Conservation (phyloP, 2,888 invertebrate species). For the Euzophera pinguis region DNA sequence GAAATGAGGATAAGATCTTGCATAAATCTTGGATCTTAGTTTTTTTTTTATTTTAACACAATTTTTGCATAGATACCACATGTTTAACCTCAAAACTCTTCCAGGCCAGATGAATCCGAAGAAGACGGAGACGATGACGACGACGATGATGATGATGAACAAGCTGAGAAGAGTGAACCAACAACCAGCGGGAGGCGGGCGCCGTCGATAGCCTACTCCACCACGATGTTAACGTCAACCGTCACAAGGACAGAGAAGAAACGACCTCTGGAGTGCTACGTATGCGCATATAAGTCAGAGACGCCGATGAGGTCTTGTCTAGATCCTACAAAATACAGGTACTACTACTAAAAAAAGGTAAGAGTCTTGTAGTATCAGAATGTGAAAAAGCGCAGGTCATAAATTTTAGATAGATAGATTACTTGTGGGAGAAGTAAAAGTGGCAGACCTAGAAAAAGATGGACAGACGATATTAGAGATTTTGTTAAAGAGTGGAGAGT, state of each 20-base stretch:
- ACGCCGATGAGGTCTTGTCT: constrained; percentile 55
- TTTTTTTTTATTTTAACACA: too few species aligned
- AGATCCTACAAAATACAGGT: constrained; percentile 68
- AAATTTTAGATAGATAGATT: too few species aligned
- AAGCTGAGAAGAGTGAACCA: constrained; percentile 23
- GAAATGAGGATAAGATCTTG: too few species aligned
- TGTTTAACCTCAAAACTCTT: too few species aligned
- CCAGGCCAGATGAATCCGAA: constrained; percentile 8
- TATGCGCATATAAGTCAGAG: constrained; percentile 62
- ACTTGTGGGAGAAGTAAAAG: too few species aligned
- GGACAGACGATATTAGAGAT: too few species aligned
- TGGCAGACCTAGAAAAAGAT: too few species aligned
- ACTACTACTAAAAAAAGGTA: too few species aligned
- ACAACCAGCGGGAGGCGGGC: constrained; percentile 24
- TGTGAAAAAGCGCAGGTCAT: constrained; percentile 60
- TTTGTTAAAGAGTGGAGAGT: too few species aligned
- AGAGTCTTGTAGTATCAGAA: too few species aligned
- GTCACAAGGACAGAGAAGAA: constrained; percentile 44
- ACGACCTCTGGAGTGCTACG: constrained; percentile 62
- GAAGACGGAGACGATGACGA: constrained; percentile 21
- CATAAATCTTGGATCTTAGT: too few species aligned
- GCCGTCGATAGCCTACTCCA: constrained; percentile 17
- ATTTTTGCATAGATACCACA: too few species aligned
- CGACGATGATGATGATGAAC: constrained; percentile 41
- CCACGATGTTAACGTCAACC: constrained; percentile 25